Evolutionary conservation across 2,888 invertebrate species (phyloP).

Genomic region (Brachyopa scutellaris): DNA sequence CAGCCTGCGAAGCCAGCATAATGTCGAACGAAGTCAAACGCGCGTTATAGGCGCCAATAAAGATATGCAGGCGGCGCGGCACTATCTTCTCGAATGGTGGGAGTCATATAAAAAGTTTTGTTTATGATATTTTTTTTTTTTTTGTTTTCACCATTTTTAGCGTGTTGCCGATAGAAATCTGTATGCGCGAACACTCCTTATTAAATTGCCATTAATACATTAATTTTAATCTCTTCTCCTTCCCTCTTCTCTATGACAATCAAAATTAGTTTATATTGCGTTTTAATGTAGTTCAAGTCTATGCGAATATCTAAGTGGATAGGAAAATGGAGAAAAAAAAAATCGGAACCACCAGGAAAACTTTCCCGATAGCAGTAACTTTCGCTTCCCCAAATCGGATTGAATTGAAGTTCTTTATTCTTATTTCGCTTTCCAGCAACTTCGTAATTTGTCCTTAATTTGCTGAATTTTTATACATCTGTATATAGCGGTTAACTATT

Average conservation of each 20-base stretch:
- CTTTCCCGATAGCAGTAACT: slow-evolving; percentile 46
- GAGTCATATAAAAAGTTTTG: slow-evolving; percentile 35
- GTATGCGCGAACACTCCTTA: slow-evolving; percentile 67
- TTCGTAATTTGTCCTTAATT: slow-evolving; percentile 49
- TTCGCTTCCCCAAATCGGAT: slow-evolving; percentile 15
- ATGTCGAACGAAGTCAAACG: slow-evolving; percentile 52
- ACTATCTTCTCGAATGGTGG: slow-evolving; percentile 35
- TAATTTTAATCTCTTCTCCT: slow-evolving; percentile 62
- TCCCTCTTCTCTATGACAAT: no score
- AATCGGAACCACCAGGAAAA: background rate
- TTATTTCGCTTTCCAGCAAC: slow-evolving; percentile 8
- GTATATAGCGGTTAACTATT: slow-evolving; percentile 30
- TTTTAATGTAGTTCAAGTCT: no score
- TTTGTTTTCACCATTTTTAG: slow-evolving; percentile 18
- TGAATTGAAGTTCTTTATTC: background rate
- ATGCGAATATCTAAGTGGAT: slow-evolving; percentile 22
- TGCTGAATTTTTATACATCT: slow-evolving; percentile 41
- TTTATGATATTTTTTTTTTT: background rate
- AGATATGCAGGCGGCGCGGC: slow-evolving; percentile 59
- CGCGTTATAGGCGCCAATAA: slow-evolving; percentile 66
- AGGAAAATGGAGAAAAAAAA: background rate
- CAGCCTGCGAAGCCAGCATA: slow-evolving; percentile 8
- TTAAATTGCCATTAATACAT: slow-evolving; percentile 65
- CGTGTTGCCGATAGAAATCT: slow-evolving; percentile 57
- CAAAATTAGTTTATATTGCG: slow-evolving; percentile 67